Evolutionary conservation across 2,113 vertebrate genomes (phyloP).

Genomic region (Pelodiscus sinensis): DNA sequence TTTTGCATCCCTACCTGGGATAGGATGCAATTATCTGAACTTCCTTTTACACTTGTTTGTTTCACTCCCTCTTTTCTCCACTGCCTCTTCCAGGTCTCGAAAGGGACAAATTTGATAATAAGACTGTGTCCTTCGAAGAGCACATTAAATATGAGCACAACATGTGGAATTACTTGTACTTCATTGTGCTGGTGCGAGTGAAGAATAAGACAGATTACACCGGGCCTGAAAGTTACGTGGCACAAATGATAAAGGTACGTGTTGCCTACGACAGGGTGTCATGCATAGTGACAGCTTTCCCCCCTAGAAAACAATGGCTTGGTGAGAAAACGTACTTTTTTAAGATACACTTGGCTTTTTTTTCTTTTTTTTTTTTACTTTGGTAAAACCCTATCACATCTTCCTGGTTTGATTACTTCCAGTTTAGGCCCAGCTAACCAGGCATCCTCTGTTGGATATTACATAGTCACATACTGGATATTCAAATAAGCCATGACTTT

Average conservation of each 20-base stretch:
- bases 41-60: neutral
- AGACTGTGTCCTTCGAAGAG: constrained; percentile 97
- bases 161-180: constrained; percentile 99
- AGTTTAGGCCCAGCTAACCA: neutral
- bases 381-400: fast-evolving
- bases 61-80: neutral
- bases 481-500: neutral
- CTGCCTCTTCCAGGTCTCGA: constrained; percentile 86
- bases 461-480: neutral
- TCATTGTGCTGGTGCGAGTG: constrained; percentile 94
- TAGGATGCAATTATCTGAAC: neutral
- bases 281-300: fast-evolving
- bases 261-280: neutral
- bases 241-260: constrained; percentile 94
- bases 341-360: neutral
- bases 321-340: neutral
- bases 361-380: fast-evolving
- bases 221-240: constrained; percentile 96
- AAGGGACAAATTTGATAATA: constrained; percentile 98
- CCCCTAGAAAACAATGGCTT: fast-evolving
- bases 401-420: neutral
- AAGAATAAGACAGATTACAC: constrained; percentile 99
- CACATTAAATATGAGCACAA: constrained; percentile 97
- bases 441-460: fast-evolving
- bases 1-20: neutral